Evolutionary conservation across 1,140 invertebrate genomes (phyloP), one percentile per base, ranked within the genome.

Genomic region (Conus ventricosus): DNA sequence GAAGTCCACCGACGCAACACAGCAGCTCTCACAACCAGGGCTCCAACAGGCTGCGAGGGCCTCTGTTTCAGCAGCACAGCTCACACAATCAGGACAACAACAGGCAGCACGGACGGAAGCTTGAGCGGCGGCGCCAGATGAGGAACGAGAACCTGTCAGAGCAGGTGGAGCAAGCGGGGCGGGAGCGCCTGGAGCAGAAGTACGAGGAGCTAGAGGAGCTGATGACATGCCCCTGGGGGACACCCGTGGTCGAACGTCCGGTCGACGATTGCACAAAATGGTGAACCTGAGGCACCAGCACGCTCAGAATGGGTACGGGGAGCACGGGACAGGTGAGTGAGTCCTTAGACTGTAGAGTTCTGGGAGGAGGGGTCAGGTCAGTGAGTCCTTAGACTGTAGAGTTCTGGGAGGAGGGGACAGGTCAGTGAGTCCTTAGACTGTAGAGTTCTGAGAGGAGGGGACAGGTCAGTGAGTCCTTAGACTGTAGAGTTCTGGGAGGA

Each of bases 131-230:
- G n/a, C 6, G 51, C 4, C 85, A 76, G 71, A 87, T 87, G 67
- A 39, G 27, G 13, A 87, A 87, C 23, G 76, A 53, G 51, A 71
- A 75, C 71, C 75, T 71, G 4, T 20, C 57, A 54, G 81, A 80
- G 67, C 54, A 27, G 13, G 67, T 87, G 54, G 86, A 80, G 71
- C 53, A 87, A 54, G 63, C 87, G 15, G 51, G 57, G 5, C 76
- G 75, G 20, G 85, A 90, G 51, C 75, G 75, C 4, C 57, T 90
- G 81, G 75, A 87, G 71, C 89, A 88, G 57, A 88, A 87, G 76
- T 85, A 78, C 15, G 27, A 55, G 82, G 86, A 88, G 63, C 76
- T 90, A 20, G 75, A 85, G 71, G 60, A 84, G 20, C 87, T 90
- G 27, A 80, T 90, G 83, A 51, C 87, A 6, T 78, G 63, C 23